phyloP scores from a whole-genome alignment of 2,888 invertebrate genomes.

The Perizoma affinitatum region DNA sequence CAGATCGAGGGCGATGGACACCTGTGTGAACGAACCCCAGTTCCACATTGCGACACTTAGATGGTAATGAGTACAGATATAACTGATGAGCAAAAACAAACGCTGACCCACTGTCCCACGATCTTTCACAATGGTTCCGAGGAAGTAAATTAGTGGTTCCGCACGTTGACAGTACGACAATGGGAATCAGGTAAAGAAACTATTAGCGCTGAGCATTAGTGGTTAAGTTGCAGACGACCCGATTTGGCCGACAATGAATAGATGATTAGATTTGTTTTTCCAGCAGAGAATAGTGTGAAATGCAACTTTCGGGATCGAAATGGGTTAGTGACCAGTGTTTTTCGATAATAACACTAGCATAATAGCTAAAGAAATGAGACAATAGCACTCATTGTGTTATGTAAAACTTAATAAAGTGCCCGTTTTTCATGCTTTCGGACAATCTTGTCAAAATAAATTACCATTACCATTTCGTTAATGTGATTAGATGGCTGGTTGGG shows the following conservation, averaged over 20 bases:
- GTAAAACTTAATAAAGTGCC: too few species aligned
- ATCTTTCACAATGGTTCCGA: slow-evolving; percentile 58
- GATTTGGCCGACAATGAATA: background rate
- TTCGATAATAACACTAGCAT: too few species aligned
- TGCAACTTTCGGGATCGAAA: too few species aligned
- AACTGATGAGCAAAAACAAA: slow-evolving; percentile 54
- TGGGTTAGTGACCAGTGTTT: too few species aligned
- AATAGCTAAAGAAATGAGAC: too few species aligned
- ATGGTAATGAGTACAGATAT: slow-evolving; percentile 57
- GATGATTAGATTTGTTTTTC: background rate
- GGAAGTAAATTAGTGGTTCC: slow-evolving; percentile 67
- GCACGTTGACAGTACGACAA: slow-evolving; percentile 61
- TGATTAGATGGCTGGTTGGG: too few species aligned
- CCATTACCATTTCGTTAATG: too few species aligned
- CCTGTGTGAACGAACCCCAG: slow-evolving; percentile 55
- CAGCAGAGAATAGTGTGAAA: background rate
- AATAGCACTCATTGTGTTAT: too few species aligned
- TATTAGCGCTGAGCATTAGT: slow-evolving; percentile 57
- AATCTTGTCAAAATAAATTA: too few species aligned
- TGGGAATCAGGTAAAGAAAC: slow-evolving; percentile 53
- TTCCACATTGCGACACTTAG: slow-evolving; percentile 53
- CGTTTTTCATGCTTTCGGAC: too few species aligned
- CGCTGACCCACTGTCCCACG: slow-evolving; percentile 59
- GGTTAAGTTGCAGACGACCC: slow-evolving; percentile 28
- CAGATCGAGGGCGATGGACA: slow-evolving; percentile 25